Conservation (phyloP, 2,113 vertebrate species). For the Pristiophorus japonicus region DNA sequence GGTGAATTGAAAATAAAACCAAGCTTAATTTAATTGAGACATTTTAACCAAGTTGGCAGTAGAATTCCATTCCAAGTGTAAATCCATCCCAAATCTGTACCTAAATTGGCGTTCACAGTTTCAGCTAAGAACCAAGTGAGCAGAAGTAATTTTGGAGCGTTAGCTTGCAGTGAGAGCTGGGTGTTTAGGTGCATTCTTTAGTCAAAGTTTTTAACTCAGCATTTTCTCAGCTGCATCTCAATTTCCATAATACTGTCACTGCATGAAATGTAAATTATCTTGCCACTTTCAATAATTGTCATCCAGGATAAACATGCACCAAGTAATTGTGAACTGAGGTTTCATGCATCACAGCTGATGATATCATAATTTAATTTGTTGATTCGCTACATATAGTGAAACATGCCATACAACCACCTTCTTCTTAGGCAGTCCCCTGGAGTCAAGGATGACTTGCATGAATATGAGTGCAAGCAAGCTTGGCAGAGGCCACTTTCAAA, state of each 20-base stretch:
- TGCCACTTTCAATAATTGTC: neutral
- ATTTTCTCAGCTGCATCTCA: neutral
- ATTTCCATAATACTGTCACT: neutral
- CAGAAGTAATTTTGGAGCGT: neutral
- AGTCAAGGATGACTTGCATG: no score
- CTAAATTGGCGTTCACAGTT: neutral
- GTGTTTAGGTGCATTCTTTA: neutral
- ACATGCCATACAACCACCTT: neutral
- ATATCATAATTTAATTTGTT: neutral
- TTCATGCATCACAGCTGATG: neutral
- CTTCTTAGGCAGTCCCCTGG: no score
- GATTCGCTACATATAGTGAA: neutral
- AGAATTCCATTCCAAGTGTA: neutral
- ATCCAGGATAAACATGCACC: neutral
- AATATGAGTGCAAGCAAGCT: neutral
- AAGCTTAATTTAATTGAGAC: neutral
- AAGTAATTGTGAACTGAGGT: neutral
- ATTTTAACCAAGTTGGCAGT: neutral
- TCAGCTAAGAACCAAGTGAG: neutral
- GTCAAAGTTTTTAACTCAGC: neutral
- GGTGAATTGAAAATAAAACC: neutral
- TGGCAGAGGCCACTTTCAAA: neutral
- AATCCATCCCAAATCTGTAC: neutral
- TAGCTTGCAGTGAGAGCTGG: neutral
- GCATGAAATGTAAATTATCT: neutral